Conservation (phyloP, 1,140 invertebrate genomes). For the Subanguina moxae region DNA sequence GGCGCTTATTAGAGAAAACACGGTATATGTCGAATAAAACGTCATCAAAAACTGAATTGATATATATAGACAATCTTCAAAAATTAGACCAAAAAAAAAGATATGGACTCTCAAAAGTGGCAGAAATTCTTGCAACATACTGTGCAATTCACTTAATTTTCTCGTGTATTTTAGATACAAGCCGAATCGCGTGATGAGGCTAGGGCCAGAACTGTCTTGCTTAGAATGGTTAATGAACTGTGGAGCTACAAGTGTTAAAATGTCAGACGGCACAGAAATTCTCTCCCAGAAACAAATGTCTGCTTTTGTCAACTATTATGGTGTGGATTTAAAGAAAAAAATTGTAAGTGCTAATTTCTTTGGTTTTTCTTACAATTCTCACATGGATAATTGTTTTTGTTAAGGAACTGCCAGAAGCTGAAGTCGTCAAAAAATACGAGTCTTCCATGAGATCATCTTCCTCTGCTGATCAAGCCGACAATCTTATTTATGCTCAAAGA, state of each 20-base stretch:
- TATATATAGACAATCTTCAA: no score
- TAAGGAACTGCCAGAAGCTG: constrained; percentile 9
- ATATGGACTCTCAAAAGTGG: no score
- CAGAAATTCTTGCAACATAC: no score
- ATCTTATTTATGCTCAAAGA: constrained; percentile 19
- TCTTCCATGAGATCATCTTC: neutral
- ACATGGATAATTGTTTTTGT: constrained; percentile 4
- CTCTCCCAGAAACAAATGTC: constrained; percentile 41
- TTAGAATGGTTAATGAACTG: constrained; percentile 58
- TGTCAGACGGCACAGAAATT: constrained; percentile 51
- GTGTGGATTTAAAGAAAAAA: constrained; percentile 4
- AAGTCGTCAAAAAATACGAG: constrained; percentile 19
- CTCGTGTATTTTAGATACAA: constrained; percentile 33
- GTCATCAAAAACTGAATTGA: no score
- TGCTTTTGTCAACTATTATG: constrained; percentile 37
- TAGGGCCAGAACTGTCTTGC: constrained; percentile 56
- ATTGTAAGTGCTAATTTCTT: constrained; percentile 8
- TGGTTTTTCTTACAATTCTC: neutral
- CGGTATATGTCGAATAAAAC: no score
- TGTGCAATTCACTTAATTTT: neutral
- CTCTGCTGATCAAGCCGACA: neutral
- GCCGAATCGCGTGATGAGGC: constrained; percentile 37
- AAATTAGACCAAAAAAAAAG: no score
- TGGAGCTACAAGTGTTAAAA: constrained; percentile 47
- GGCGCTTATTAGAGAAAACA: no score